These are phyloP conservation scores for Papilio dardanus DNA, from an alignment of 1,140 invertebrate genomes.

Conservation along the genomic window DNA sequence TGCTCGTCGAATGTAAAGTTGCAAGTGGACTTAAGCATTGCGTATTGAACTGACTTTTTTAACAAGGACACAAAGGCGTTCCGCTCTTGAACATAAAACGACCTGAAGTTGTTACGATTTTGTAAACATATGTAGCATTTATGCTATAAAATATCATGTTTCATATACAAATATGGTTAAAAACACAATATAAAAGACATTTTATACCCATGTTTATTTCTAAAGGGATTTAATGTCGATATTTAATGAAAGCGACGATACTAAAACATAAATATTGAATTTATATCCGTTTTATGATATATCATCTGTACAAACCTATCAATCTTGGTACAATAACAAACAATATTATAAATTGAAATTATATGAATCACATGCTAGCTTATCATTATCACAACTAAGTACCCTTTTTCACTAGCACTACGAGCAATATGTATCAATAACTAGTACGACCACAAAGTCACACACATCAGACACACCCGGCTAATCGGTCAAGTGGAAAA, in stretches of 20 bases:
- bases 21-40: background rate
- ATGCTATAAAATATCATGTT: constrained; percentile 5
- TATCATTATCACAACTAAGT: no score
- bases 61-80: constrained; percentile 6
- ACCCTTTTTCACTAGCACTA: no score
- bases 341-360: no score
- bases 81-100: background rate
- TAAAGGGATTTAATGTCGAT: background rate
- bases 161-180: background rate
- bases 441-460: no score
- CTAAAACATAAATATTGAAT: background rate
- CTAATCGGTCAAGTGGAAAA: no score
- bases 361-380: no score
- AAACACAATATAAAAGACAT: background rate
- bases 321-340: no score
- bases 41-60: constrained; percentile 3
- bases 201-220: background rate
- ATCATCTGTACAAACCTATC: background rate
- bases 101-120: background rate
- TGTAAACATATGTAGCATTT: background rate
- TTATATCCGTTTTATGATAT: background rate
- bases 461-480: no score
- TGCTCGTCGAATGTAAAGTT: constrained; percentile 4
- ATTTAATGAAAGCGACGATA: background rate
- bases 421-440: no score